Evolutionary conservation across 2,888 invertebrate genomes (phyloP).

Genomic region (Melipona bicolor): DNA sequence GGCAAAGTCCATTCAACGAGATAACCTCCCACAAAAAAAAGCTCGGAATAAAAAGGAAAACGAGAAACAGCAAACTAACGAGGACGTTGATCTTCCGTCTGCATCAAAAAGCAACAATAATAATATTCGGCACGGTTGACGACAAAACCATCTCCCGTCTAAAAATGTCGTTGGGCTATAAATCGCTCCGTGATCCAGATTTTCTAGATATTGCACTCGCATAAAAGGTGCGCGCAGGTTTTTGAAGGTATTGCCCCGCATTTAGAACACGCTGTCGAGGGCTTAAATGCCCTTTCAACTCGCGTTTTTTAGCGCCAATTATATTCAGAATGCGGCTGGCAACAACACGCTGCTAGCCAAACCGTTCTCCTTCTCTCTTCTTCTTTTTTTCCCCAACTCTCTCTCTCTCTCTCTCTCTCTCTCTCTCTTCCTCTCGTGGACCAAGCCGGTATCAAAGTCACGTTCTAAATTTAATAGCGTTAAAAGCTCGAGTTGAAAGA

Average conservation of each 20-base stretch:
- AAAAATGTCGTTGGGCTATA: neutral
- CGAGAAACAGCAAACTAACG: neutral
- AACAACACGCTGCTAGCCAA: constrained; percentile 25
- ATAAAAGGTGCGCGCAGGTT: neutral
- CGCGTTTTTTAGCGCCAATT: constrained; percentile 32
- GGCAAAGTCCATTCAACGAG: neutral
- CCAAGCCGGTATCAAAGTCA: constrained; percentile 26
- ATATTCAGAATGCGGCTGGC: constrained; percentile 22
- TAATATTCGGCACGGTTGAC: neutral
- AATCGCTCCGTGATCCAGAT: neutral
- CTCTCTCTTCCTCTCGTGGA: neutral
- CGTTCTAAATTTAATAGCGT: constrained; percentile 43
- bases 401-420: neutral
- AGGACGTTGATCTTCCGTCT: constrained; percentile 7
- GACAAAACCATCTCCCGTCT: neutral
- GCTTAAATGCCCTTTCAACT: constrained; percentile 2
- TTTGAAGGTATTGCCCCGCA: neutral
- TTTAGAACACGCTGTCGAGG: constrained; percentile 15
- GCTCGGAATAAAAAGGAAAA: too few species aligned
- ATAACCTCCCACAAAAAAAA: neutral
- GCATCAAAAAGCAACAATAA: neutral
- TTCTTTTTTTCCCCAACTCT: neutral
- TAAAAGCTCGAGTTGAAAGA: constrained; percentile 43
- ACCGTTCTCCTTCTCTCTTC: neutral
- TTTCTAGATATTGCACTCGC: neutral